These are phyloP conservation scores for Kradibia gibbosae DNA, from an alignment of 1,140 invertebrate genomes.

Conservation along the genomic window DNA sequence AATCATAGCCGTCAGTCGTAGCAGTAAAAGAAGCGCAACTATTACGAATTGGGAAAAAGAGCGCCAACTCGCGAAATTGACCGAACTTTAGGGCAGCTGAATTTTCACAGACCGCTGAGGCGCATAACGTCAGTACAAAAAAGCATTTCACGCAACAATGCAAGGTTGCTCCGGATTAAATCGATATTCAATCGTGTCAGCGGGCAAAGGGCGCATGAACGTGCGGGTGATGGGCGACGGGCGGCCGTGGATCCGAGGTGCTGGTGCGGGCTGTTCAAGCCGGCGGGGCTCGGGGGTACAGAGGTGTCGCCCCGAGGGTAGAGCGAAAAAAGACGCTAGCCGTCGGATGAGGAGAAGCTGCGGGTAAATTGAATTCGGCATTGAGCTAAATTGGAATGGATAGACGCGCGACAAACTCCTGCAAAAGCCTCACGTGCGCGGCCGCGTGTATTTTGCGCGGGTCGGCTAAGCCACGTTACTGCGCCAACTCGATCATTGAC, in stretches of 20 bases:
- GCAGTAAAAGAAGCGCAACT: neutral
- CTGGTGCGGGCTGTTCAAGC: neutral
- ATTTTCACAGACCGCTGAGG: neutral
- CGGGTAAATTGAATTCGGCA: slow-evolving; percentile 39
- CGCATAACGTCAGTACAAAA: slow-evolving; percentile 14
- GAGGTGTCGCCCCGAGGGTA: neutral
- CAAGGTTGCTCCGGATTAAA: slow-evolving; percentile 42
- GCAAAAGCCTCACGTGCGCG: slow-evolving; percentile 14
- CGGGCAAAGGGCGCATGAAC: neutral
- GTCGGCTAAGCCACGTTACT: neutral
- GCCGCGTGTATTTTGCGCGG: neutral
- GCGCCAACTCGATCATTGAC: slow-evolving; percentile 11
- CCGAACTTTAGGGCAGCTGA: neutral
- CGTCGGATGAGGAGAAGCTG: slow-evolving; percentile 7
- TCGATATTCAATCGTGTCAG: slow-evolving; percentile 38
- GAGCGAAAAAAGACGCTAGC: neutral
- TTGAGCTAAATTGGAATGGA: slow-evolving; percentile 44
- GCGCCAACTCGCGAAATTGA: slow-evolving; percentile 9
- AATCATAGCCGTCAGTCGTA: neutral
- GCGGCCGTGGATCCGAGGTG: too few relatives aligned
- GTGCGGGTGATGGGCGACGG: too few relatives aligned
- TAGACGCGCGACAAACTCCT: slow-evolving; percentile 22
- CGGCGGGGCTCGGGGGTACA: neutral
- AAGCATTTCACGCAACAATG: slow-evolving; percentile 19
- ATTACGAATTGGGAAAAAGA: neutral